Evolutionary conservation across 2,797 vertebrate genomes (phyloP), one percentile per base, ranked within the genome.

Genomic region (Anabas testudineus): DNA sequence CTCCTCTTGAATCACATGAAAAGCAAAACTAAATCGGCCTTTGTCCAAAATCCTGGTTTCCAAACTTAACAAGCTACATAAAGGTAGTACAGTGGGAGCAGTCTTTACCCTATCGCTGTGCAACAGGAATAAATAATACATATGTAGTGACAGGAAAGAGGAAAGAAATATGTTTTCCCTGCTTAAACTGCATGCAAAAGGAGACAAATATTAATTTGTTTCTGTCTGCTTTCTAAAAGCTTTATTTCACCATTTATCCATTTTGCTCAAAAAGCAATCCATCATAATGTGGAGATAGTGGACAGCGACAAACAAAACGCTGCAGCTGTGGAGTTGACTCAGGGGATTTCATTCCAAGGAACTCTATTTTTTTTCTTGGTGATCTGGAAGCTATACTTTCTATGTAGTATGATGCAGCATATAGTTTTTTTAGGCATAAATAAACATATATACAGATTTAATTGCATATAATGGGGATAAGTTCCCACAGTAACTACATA

Each of bases 1-100:
- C 30, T 55, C 51, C 36, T 68, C 19, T 67, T 47, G 22, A 76
- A 73, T 78, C 36, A 48, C 47, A 46, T 42, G 56, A 59, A 66
- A 47, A n/a, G 9, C 34, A 10, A 10, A 34, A 34, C 34, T 10
- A 65, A 82, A 53, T 66, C 43, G 21, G 55, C 46, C 43, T n/a
- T 16, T 54, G 39, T 61, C 47, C 5, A 21, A 41, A 67, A 45
- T 73, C 45, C 37, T 26, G 21, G 26, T 67, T 30, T 51, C 34
- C 34, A 7, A 34, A 34, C 34, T 34, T 34, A 10, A 34, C 34
- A 10, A 30, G 28, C 6, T 30, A 30, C 10, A 34, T 3, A 10
- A 10, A 12, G 34, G 34, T 34, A 34, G 28, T 34, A 32, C 39
- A 15, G 13, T 15, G 14, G 39, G n/a, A n/a, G n/a, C n/a, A n/a